Evolutionary conservation across 2,113 vertebrate genomes (phyloP), one percentile per base, ranked within the genome.

Genomic region (Psilopsiagon aymara): DNA sequence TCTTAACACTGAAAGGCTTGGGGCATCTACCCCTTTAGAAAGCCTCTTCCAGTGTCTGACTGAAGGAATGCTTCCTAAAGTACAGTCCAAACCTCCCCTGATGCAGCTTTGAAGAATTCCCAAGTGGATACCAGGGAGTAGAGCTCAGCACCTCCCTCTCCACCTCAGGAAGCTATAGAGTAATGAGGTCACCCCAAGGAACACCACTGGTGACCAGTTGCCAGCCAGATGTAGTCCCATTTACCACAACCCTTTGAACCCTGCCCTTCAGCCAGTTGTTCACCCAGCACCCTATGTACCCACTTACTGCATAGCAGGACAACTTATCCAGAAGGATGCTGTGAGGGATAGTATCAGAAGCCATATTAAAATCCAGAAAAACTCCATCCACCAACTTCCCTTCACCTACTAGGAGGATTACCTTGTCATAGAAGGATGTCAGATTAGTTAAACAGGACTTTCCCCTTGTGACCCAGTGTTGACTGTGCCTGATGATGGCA

Each of bases 351-450:
- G 14, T 55, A 33, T 20, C 29, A 81, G 53, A 62, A 75, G 12
- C 39, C 21, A 7, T 62, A 41, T 41, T 62, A 86, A 86, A 75
- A 20, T 47, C n/a, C 24, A 60, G 60, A 60, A 35, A 59, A 91
- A 35, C 25, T 33, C 5, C 17, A 53, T 75, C 25, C 25, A 55
- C 25, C 41, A 17, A 31, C 18, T 55, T 75, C 62, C 1, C 10
- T 75, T 81, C 14, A 49, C 47, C 17, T 47, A 1, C 25, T 43
- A 68, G 39, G 39, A 17, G 0, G 0, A n/a, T 62, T n/a, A 33
- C 29, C 29, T 75, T 41, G 33, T 55, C 20, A 47, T 18, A 24
- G 21, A 62, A 33, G 17, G 10, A 2, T 49, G n/a, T 43, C 15
- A n/a, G 37, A n/a, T 63, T n/a, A 57, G 39, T 44, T 55, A 55